Conservation (phyloP, 1,140 invertebrate species). For the Leptonema lineaticorne region DNA sequence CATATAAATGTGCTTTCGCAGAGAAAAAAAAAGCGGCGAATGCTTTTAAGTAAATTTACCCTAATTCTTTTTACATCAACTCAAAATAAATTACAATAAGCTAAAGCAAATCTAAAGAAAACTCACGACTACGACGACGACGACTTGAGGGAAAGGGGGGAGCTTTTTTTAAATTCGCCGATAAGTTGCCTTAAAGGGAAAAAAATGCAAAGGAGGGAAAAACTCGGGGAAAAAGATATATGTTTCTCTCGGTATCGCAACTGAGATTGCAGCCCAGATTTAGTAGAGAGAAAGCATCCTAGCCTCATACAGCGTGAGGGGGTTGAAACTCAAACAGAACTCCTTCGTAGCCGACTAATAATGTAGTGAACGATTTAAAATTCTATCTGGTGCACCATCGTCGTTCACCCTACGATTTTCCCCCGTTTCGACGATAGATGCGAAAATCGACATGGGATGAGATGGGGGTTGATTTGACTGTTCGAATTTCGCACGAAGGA, state of each 20-base stretch:
- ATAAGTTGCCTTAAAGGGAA: not conserved
- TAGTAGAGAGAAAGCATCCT: conserved; percentile 8
- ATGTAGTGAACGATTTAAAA: conserved; percentile 39
- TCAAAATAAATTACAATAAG: conserved; percentile 3
- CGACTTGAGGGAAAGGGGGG: not conserved
- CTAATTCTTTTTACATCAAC: conserved; percentile 1
- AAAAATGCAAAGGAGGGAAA: not conserved
- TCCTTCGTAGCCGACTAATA: conserved; percentile 24
- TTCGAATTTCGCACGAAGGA: not conserved
- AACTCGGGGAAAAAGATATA: not conserved
- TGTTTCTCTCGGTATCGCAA: conserved; percentile 1
- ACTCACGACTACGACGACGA: too few species aligned
- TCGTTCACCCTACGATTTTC: conserved; percentile 14
- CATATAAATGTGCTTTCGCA: not conserved
- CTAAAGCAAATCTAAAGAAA: not conserved
- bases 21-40: too few species aligned
- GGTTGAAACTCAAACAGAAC: not conserved
- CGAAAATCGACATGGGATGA: not conserved
- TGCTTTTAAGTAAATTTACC: not conserved
- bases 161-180: not conserved
- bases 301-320: not conserved
- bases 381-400: conserved; percentile 38
- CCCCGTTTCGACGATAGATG: not conserved
- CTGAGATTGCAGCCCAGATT: conserved; percentile 18
- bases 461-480: not conserved